Conservation (phyloP, 1,140 invertebrate genomes). For the Papilio xuthus region DNA sequence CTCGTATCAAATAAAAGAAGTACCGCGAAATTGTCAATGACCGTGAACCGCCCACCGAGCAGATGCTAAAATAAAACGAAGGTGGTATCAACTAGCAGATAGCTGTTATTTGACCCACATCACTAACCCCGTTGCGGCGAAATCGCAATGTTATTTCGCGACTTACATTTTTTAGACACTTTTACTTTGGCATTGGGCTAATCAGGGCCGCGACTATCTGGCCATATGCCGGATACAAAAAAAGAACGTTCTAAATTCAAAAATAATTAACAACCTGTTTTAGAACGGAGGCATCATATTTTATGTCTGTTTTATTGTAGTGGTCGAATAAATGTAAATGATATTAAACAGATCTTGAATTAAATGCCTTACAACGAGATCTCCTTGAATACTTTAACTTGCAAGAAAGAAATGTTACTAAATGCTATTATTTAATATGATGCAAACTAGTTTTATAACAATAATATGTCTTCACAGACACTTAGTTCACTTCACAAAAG, state of each 20-base stretch:
- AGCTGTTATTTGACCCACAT: slow-evolving; percentile 80
- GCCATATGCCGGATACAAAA: slow-evolving; percentile 9
- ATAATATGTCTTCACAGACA: neutral
- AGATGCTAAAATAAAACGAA: slow-evolving; percentile 66
- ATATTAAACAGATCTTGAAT: neutral
- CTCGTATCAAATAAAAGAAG: slow-evolving; percentile 35
- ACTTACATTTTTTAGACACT: slow-evolving; percentile 79
- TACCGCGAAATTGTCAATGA: slow-evolving; percentile 53
- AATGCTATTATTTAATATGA: slow-evolving; percentile 30
- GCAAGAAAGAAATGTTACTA: slow-evolving; percentile 29
- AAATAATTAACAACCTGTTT: slow-evolving; percentile 27
- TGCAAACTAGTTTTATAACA: slow-evolving; percentile 24
- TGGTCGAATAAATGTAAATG: neutral
- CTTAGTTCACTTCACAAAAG: neutral
- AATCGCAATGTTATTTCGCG: slow-evolving; percentile 81
- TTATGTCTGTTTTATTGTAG: slow-evolving; percentile 2
- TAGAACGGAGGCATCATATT: slow-evolving; percentile 3
- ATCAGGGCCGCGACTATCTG: slow-evolving; percentile 47
- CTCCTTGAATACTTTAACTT: slow-evolving; percentile 32
- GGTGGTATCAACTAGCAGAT: slow-evolving; percentile 62
- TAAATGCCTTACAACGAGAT: slow-evolving; percentile 20
- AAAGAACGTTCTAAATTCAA: slow-evolving; percentile 34
- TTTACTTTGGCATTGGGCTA: slow-evolving; percentile 76
- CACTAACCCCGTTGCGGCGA: slow-evolving; percentile 74
- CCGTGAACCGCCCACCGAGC: slow-evolving; percentile 62